These are phyloP conservation scores for Antigone vipio DNA, from an alignment of 2,113 vertebrate genomes.

Conservation along the genomic window DNA sequence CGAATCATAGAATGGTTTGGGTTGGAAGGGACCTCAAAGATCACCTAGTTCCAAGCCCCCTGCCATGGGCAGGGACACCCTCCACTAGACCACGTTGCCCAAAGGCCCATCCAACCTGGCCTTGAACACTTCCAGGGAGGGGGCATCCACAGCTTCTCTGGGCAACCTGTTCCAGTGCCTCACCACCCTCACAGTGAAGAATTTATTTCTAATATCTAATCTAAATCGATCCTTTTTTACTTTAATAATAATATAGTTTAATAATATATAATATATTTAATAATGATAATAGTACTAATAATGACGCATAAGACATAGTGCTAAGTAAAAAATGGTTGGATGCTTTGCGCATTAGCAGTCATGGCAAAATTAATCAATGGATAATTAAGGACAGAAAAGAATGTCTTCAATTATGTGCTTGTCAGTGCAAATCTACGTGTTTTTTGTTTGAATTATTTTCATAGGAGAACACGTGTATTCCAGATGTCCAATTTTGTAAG, in stretches of 20 bases:
- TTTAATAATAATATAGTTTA: neutral
- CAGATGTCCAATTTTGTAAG: neutral
- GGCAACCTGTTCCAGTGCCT: too few species aligned
- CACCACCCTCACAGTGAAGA: too few species aligned
- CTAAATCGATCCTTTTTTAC: too few species aligned
- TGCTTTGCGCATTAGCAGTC: neutral
- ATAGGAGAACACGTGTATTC: neutral
- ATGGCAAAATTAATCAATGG: neutral
- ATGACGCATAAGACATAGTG: neutral
- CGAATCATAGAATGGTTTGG: too few species aligned
- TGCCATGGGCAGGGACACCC: too few species aligned
- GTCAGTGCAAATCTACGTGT: neutral
- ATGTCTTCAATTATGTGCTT: neutral
- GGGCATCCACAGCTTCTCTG: too few species aligned
- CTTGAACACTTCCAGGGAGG: too few species aligned
- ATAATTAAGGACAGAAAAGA: neutral
- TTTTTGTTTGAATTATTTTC: neutral
- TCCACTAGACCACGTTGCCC: too few species aligned
- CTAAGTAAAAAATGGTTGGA: neutral
- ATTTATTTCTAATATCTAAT: too few species aligned
- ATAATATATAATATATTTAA: neutral
- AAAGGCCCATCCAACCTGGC: too few species aligned
- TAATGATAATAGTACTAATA: neutral
- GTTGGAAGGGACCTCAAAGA: too few species aligned
- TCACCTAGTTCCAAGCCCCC: too few species aligned